Evolutionary conservation across 1,140 invertebrate genomes (phyloP).

Genomic region (Trichomalopsis sarcophagae): DNA sequence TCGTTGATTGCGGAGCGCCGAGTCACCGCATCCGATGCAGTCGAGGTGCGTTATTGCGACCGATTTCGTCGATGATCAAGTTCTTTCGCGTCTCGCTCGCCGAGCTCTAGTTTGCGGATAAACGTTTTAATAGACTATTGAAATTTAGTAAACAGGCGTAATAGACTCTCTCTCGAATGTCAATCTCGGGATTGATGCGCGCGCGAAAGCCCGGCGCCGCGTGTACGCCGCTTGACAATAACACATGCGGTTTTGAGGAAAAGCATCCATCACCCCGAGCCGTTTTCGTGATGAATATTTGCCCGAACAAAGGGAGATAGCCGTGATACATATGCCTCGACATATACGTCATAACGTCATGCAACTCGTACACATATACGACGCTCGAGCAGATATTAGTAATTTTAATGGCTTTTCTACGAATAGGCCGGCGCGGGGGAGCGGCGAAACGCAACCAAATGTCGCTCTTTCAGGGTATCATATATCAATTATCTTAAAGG

Average conservation of each 20-base stretch:
- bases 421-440: constrained; percentile 45
- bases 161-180: neutral
- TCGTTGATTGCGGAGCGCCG: too few relatives aligned
- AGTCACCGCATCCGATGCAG: too few relatives aligned
- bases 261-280: neutral
- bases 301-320: neutral
- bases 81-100: neutral
- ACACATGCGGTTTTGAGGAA: constrained; percentile 3
- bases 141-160: neutral
- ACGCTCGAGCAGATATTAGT: constrained; percentile 15
- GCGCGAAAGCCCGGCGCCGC: too few relatives aligned
- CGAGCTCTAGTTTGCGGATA: neutral
- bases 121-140: neutral
- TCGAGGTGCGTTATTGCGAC: too few relatives aligned
- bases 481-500: constrained; percentile 30
- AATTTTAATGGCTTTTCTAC: constrained; percentile 47
- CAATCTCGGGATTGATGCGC: neutral
- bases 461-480: constrained; percentile 27
- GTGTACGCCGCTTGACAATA: neutral
- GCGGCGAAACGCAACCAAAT: constrained; percentile 43
- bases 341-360: neutral
- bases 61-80: neutral
- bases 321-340: neutral
- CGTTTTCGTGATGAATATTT: neutral
- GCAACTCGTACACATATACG: neutral